Percentiles rank a stretch among this genome's conserved stretches.
phyloP scores from a whole-genome alignment of 2,888 invertebrate genomes.

The Coecobrya sp. region DNA sequence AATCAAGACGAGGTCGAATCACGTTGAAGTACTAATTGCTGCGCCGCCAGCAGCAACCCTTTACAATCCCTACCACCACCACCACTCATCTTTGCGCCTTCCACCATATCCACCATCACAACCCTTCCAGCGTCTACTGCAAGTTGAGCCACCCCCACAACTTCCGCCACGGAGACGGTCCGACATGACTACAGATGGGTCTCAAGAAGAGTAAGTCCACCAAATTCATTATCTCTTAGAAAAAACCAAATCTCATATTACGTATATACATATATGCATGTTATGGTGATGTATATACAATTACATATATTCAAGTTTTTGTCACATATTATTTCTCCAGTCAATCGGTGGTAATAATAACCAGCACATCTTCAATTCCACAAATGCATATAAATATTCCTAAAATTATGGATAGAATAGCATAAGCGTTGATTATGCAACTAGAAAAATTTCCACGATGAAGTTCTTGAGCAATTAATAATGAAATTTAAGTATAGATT shows the following conservation, averaged over 20 bases:
- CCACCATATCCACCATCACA: constrained; percentile 62
- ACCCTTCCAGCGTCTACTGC: constrained; percentile 69
- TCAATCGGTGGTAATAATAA: no score
- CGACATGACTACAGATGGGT: constrained; percentile 80
- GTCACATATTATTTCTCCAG: no score
- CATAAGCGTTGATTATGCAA: no score
- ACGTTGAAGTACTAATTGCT: constrained; percentile 74
- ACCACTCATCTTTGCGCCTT: constrained; percentile 60
- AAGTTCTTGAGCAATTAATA: constrained; percentile 12
- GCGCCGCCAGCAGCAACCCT: constrained; percentile 74
- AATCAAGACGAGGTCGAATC: constrained; percentile 76
- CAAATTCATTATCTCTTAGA: not conserved
- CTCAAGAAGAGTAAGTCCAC: constrained; percentile 77
- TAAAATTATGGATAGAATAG: no score
- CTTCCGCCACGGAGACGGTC: constrained; percentile 77
- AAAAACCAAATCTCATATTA: not conserved
- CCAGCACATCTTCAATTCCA: no score
- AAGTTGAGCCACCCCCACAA: constrained; percentile 80
- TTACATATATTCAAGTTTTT: no score
- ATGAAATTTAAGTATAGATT: not conserved
- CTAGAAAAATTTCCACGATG: no score
- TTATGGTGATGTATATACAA: not conserved
- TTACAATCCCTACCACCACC: constrained; percentile 68
- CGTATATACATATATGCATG: not conserved
- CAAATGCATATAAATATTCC: no score